These are phyloP conservation scores for Sesamia nonagrioides DNA, from an alignment of 1,140 invertebrate species.

Conservation along the genomic window DNA sequence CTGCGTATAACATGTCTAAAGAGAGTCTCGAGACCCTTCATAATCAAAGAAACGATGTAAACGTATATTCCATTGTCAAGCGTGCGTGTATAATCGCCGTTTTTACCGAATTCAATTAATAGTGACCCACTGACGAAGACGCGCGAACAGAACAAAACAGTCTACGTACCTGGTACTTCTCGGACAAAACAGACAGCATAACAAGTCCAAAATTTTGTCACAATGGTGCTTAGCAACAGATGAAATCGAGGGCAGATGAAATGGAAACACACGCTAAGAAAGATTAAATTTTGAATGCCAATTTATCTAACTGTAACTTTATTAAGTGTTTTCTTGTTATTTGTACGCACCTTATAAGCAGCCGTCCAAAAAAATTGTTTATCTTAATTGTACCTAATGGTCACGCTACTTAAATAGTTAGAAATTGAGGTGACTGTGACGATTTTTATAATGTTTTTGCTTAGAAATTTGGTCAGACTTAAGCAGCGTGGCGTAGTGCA, in stretches of 20 bases:
- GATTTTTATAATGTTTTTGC: constrained; percentile 31
- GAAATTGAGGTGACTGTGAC: constrained; percentile 31
- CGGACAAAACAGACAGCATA: constrained; percentile 52
- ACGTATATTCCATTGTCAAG: constrained; percentile 74
- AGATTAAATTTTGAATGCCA: constrained; percentile 50
- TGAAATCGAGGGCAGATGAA: constrained; percentile 47
- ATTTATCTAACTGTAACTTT: constrained; percentile 51
- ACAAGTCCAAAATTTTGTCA: constrained; percentile 62
- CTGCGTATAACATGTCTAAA: background rate
- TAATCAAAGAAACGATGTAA: constrained; percentile 67
- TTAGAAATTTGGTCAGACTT: constrained; percentile 17
- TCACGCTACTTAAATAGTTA: constrained; percentile 34
- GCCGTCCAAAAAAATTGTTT: background rate
- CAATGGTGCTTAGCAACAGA: constrained; percentile 46
- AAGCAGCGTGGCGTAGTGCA: constrained; percentile 9
- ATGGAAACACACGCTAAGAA: constrained; percentile 44
- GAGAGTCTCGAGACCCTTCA: constrained; percentile 46
- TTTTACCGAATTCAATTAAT: constrained; percentile 84
- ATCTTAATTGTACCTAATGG: constrained; percentile 20
- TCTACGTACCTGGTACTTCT: constrained; percentile 52
- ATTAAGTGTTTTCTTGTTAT: constrained; percentile 47
- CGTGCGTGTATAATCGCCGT: constrained; percentile 83
- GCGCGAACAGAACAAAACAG: constrained; percentile 68
- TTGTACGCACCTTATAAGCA: constrained; percentile 23
- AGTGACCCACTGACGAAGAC: constrained; percentile 77